Conservation (phyloP, 2,888 invertebrate genomes). For the Deroplatys truncata region DNA sequence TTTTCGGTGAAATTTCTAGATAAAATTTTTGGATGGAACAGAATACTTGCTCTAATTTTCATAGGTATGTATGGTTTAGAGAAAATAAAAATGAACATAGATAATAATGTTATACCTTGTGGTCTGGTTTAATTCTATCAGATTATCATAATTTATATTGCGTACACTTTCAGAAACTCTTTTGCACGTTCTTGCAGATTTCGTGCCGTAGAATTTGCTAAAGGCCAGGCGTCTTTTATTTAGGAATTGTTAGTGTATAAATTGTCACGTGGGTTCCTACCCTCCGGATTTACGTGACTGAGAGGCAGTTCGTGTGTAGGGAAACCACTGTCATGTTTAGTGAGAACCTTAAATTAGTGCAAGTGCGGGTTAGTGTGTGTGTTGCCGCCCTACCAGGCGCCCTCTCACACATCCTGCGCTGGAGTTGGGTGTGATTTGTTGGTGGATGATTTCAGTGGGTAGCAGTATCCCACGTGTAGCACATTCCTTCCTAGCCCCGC, state of each 20-base stretch:
- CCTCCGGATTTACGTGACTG: neutral
- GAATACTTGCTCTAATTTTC: too few species aligned
- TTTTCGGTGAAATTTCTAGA: too few species aligned
- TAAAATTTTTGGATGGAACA: too few species aligned
- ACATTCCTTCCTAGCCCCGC: neutral
- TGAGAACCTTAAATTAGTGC: slow-evolving; percentile 5
- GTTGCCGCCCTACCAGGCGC: neutral
- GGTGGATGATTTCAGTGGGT: neutral
- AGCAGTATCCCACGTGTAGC: neutral
- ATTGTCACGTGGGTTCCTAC: neutral
- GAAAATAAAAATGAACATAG: too few species aligned
- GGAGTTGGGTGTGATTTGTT: neutral
- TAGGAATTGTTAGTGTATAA: neutral
- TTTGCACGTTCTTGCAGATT: too few species aligned
- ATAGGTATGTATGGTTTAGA: too few species aligned
- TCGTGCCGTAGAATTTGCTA: too few species aligned
- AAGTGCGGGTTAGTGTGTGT: neutral
- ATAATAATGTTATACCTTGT: too few species aligned
- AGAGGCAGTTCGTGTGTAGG: neutral
- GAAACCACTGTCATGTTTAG: slow-evolving; percentile 4
- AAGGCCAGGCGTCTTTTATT: neutral
- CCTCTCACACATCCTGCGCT: too few species aligned
- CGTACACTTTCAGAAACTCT: too few species aligned
- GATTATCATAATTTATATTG: too few species aligned
- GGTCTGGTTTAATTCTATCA: too few species aligned